Conservation (phyloP, 2,888 invertebrate species). For the Cosmopolites sordidus region DNA sequence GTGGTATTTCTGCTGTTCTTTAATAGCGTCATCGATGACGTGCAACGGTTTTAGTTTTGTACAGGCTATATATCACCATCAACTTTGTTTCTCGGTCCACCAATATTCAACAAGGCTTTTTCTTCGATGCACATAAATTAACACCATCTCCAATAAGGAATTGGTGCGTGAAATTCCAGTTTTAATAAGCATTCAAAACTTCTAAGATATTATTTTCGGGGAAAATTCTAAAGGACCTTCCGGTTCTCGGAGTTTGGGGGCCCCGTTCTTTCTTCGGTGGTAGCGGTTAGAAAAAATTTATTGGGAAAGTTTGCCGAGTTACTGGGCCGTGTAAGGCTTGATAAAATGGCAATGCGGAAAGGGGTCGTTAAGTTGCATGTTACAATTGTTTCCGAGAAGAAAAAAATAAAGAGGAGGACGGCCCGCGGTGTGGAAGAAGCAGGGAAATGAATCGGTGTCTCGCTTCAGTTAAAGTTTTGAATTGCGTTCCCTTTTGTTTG, state of each 20-base stretch:
- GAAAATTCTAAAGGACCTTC: constrained; percentile 16
- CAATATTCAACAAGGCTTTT: no score
- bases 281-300: constrained; percentile 23
- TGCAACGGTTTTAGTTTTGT: no score
- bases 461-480: no score
- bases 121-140: constrained; percentile 4
- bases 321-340: constrained; percentile 25
- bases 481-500: no score
- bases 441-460: no score
- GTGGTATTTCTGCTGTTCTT: no score
- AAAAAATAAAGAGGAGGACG: no score
- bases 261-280: constrained; percentile 15
- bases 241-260: constrained; percentile 5
- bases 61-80: no score
- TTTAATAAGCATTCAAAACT: constrained; percentile 22
- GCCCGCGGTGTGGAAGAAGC: no score
- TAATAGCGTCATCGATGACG: no score
- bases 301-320: constrained; percentile 22
- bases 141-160: constrained; percentile 17
- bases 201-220: constrained; percentile 17
- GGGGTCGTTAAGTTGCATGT: constrained; percentile 23
- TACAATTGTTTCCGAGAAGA: constrained; percentile 8
- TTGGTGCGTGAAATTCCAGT: constrained; percentile 20
- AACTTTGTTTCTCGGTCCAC: no score
- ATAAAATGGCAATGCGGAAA: constrained; percentile 24